Evolutionary conservation across 2,113 vertebrate genomes (phyloP), one percentile per base, ranked within the genome.

Genomic region (Pangasianodon gigas): DNA sequence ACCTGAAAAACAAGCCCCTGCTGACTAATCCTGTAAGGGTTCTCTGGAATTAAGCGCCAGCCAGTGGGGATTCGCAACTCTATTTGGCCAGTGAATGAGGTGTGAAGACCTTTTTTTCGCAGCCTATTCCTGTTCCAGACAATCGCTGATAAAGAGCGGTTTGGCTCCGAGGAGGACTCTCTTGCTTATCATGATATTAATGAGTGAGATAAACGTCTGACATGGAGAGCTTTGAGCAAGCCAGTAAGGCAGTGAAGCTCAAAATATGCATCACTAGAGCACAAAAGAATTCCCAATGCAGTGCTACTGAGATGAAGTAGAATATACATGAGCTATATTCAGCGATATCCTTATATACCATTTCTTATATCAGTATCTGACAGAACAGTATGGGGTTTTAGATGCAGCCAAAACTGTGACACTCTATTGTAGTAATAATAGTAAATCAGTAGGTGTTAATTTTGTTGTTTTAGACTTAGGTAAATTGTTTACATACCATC

Each of bases 11-110:
- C 54, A n/a, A 29, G 81, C 14, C 65, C 58, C 75, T 8, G 41
- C 32, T 82, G 85, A 92, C 91, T 89, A 88, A 88, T 91, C 91
- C 69, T 88, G 89, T 86, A 92, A 87, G 71, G 67, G 48, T 58
- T 18, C 52, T 82, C 77, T 77, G 44, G 71, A 82, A 71, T 85
- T 85, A 75, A 90, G 86, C n/a, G 37, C n/a, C 74, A 89, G 86
- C 67, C 87, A 82, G 74, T 91, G 87, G 91, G 86, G 80, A 92
- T 92, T 92, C 88, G 32, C 84, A 88, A 86, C 89, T 29, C 87
- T 90, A 90, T 90, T 90, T 90, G 88, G 65, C 46, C 65, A 85
- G 69, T 83, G 87, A 86, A 86, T 77, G 88, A 92, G 91, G 90
- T 91, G 92, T 92, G 90, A 92, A 93, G 83, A 37, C 41, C 19